These are phyloP conservation scores for Helicolenus hilgendorfi DNA, from an alignment of 2,797 vertebrate species.

Conservation along the genomic window DNA sequence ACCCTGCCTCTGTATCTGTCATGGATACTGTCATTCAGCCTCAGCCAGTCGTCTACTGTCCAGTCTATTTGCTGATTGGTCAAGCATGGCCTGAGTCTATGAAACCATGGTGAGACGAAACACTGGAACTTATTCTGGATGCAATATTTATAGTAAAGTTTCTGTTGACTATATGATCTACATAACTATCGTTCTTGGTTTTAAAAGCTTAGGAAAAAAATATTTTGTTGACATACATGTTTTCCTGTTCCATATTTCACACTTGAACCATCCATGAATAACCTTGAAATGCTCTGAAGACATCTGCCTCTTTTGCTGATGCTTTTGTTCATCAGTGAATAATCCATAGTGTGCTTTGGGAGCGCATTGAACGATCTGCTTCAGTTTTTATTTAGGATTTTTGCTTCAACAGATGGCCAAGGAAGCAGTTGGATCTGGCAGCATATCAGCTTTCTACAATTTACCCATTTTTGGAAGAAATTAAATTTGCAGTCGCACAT, in stretches of 20 bases:
- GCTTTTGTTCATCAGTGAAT: not conserved
- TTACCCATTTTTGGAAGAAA: not conserved
- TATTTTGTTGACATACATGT: not conserved
- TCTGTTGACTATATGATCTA: not conserved
- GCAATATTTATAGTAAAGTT: not conserved
- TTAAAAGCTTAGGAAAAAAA: not conserved
- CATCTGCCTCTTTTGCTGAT: not conserved
- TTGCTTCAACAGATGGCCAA: not conserved
- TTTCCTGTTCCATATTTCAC: not conserved
- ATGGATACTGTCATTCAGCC: not conserved
- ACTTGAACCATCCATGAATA: rapidly evolving
- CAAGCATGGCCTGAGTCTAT: not conserved
- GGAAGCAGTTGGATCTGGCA: not conserved
- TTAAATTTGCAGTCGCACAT: not conserved
- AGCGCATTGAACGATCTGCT: too few relatives aligned
- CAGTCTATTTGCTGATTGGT: slow-evolving; percentile 26
- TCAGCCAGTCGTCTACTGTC: not conserved
- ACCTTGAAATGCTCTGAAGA: not conserved
- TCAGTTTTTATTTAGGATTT: not conserved
- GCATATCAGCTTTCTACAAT: slow-evolving; percentile 25
- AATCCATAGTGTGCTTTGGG: not conserved
- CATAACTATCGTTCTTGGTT: not conserved
- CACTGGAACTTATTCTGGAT: not conserved
- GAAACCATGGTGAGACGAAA: not conserved
- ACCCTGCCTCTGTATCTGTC: not conserved